phyloP scores from a whole-genome alignment of 2,113 vertebrate genomes.

The Caloenas nicobarica region DNA sequence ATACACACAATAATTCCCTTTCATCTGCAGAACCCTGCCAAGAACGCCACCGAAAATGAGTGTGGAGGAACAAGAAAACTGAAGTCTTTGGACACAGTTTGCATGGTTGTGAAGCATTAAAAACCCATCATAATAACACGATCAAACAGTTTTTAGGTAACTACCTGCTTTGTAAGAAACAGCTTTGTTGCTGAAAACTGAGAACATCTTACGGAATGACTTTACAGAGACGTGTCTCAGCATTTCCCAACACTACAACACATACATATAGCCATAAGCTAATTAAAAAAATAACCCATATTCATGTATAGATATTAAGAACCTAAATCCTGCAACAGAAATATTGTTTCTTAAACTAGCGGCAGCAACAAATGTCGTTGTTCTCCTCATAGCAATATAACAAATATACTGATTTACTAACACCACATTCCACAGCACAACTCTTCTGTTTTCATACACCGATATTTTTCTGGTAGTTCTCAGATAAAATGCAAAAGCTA shows the following conservation, averaged over 20 bases:
- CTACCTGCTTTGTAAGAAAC: neutral
- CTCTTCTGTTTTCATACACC: neutral
- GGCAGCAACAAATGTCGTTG: neutral
- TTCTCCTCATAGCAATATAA: neutral
- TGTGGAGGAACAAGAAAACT: neutral
- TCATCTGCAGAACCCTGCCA: neutral
- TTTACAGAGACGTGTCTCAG: neutral
- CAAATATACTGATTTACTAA: neutral
- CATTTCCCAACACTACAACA: neutral
- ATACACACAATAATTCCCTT: neutral
- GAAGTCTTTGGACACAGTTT: neutral
- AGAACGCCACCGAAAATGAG: neutral
- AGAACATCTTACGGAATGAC: neutral
- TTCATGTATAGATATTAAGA: neutral
- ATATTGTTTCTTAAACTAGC: neutral
- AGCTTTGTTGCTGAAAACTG: neutral
- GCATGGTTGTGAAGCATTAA: neutral
- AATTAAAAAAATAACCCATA: neutral
- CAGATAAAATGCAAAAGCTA: neutral
- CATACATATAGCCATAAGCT: neutral
- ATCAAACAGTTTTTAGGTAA: neutral
- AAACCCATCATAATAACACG: rapidly evolving
- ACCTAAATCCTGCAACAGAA: neutral
- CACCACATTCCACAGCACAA: neutral
- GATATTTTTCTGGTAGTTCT: neutral